phyloP scores from a whole-genome alignment of 92 coral and sea anemone species.

The Paragorgia papillata region DNA sequence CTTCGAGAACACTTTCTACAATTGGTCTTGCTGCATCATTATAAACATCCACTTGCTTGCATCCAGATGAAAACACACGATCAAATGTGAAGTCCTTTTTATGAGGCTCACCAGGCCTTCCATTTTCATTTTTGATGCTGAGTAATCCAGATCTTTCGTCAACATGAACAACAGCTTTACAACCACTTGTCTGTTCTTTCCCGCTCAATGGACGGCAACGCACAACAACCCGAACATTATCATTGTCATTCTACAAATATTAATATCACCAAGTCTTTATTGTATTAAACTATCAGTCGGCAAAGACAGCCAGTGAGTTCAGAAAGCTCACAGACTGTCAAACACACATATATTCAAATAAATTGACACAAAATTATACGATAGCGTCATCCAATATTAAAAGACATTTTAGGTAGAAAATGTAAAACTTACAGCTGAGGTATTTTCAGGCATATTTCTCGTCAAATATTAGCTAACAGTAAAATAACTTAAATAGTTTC shows the following conservation, averaged over 20 bases:
- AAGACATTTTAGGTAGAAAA: background rate
- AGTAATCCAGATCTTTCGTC: slow-evolving; percentile 88
- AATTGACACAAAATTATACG: no score
- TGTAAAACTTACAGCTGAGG: slow-evolving; percentile 32
- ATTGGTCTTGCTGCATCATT: slow-evolving; percentile 98
- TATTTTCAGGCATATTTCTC: slow-evolving; percentile 29
- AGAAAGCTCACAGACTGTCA: background rate
- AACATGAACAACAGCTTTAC: slow-evolving; percentile 75
- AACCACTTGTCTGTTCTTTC: slow-evolving; percentile 77
- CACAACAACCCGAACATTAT: slow-evolving; percentile 98
- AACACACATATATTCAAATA: no score
- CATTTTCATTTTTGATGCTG: slow-evolving; percentile 68
- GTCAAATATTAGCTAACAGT: background rate
- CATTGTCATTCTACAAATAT: slow-evolving; percentile 60
- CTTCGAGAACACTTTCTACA: slow-evolving; percentile 90
- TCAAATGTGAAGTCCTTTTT: slow-evolving; percentile 92
- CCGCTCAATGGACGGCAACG: slow-evolving; percentile 98
- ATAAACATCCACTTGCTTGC: slow-evolving; percentile 92
- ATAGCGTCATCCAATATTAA: background rate
- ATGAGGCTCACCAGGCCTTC: slow-evolving; percentile 72
- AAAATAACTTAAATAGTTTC: background rate
- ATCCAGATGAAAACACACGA: slow-evolving; percentile 88
- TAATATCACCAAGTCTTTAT: background rate
- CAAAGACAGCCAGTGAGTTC: background rate
- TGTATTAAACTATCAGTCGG: background rate